A percentile compares a stretch with the other conserved stretches of the same genome.
These are phyloP conservation scores for Cairina moschata DNA, from an alignment of 2,113 vertebrate species.

Conservation along the genomic window DNA sequence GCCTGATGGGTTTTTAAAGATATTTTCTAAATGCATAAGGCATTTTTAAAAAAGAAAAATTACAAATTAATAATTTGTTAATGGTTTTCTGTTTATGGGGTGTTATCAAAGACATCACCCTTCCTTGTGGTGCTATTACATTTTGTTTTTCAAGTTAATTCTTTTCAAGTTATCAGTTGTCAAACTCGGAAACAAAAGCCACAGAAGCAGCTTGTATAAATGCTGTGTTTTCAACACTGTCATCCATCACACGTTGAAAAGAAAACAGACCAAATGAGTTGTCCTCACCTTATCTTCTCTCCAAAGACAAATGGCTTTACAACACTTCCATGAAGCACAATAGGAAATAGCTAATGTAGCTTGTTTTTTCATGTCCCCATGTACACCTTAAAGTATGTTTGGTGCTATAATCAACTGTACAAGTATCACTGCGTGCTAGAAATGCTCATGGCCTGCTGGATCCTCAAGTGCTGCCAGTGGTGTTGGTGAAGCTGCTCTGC, in stretches of 20 bases:
- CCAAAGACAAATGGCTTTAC: not conserved
- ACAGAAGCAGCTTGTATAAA: not conserved
- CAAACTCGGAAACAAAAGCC: not conserved
- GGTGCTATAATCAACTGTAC: conserved; percentile 15
- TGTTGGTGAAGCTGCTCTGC: not conserved
- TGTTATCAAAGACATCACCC: conserved; percentile 1
- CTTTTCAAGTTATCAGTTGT: not conserved
- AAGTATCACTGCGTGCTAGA: not conserved
- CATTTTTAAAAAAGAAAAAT: not conserved
- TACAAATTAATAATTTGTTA: not conserved
- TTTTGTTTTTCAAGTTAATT: not conserved
- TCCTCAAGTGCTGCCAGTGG: accelerated
- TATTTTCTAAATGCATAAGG: not conserved
- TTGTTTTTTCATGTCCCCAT: not conserved
- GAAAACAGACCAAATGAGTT: not conserved
- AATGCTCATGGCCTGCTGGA: not conserved
- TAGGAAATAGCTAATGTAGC: not conserved
- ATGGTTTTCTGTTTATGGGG: conserved; percentile 22
- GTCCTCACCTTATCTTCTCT: not conserved
- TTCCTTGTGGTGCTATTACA: conserved; percentile 23
- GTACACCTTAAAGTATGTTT: not conserved
- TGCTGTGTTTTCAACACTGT: not conserved
- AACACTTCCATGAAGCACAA: not conserved
- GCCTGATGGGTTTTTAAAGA: not conserved
- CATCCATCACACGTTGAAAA: not conserved